phyloP scores from a whole-genome alignment of 1,140 invertebrate genomes.

The Ruditapes philippinarum region DNA sequence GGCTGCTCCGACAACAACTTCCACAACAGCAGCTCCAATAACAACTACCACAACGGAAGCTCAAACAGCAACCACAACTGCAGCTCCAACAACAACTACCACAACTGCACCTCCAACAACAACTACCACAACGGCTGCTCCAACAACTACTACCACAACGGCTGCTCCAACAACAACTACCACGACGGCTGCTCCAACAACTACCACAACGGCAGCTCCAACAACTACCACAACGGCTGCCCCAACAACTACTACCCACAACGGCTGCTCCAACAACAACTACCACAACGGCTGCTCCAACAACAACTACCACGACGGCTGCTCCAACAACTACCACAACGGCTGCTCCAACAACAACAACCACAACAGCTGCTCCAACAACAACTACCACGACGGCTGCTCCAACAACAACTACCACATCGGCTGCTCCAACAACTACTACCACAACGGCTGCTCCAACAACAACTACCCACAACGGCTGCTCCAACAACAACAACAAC shows the following conservation, averaged over 20 bases:
- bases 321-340: neutral
- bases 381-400: neutral
- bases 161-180: neutral
- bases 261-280: neutral
- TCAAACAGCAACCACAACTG: neutral
- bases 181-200: neutral
- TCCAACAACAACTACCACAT: neutral
- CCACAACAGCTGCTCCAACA: neutral
- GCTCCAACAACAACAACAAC: neutral
- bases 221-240: neutral
- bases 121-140: neutral
- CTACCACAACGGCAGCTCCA: neutral
- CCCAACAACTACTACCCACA: neutral
- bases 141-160: conserved; percentile 8
- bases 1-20: neutral
- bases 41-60: neutral
- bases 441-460: neutral
- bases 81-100: neutral
- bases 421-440: neutral
- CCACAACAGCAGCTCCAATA: neutral
- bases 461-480: neutral
- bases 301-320: neutral
- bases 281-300: neutral
- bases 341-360: neutral
- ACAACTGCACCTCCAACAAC: neutral